A percentile compares a stretch with the other conserved stretches of the same genome.
phyloP scores from a whole-genome alignment of 2,797 vertebrate genomes.

The Steatocranus sp. region DNA sequence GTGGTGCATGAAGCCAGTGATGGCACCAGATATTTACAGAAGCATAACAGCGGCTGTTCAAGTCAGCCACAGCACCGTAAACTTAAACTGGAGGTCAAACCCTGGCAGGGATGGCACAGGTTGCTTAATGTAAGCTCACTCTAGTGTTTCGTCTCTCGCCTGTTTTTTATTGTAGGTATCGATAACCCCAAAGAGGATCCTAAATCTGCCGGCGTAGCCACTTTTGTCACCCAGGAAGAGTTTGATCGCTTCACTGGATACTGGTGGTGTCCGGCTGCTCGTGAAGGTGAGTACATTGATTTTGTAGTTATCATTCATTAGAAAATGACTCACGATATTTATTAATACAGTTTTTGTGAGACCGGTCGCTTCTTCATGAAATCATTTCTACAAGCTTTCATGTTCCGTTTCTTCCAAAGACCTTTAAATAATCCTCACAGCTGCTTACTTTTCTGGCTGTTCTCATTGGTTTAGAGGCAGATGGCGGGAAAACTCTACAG shows the following conservation, averaged over 20 bases:
- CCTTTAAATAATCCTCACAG: not conserved
- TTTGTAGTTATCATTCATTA: not conserved
- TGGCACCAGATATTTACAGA: not conserved
- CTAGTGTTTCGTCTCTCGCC: not conserved
- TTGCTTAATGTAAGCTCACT: not conserved
- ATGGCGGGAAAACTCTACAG: conserved; percentile 81
- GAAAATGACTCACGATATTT: fast-evolving
- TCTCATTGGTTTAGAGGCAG: conserved; percentile 70
- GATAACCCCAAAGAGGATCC: conserved; percentile 89
- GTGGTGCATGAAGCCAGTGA: not conserved
- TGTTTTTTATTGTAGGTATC: conserved; percentile 69
- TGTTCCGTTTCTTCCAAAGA: not conserved
- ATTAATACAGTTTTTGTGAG: not conserved
- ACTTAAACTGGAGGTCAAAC: not conserved
- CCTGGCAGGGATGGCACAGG: not conserved
- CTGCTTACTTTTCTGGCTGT: not conserved
- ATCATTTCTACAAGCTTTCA: not conserved
- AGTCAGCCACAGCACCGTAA: not conserved
- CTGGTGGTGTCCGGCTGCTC: conserved; percentile 88
- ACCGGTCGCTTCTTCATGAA: not conserved
- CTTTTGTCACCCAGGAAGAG: conserved; percentile 97
- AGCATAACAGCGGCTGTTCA: not conserved
- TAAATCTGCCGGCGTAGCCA: conserved; percentile 89
- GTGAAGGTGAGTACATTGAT: conserved; percentile 30
- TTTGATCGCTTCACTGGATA: conserved; percentile 96